A percentile compares a stretch with the other conserved stretches of the same genome.
Conservation (phyloP, 1,140 invertebrate species). For the Drosophila chauvacae region DNA sequence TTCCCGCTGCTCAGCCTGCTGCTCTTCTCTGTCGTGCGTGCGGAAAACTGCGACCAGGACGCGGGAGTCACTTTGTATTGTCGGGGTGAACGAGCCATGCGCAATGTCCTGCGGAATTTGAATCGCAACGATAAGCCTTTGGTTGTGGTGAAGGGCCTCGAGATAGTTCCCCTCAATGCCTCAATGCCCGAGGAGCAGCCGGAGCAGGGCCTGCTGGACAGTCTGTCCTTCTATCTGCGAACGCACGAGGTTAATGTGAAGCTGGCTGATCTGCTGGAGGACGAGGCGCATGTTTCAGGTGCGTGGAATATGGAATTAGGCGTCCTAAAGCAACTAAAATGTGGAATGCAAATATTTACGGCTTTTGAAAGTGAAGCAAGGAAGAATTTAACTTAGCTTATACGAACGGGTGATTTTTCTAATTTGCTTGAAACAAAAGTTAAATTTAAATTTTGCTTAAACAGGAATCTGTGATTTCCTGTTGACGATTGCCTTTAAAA, state of each 20-base stretch:
- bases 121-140: constrained; percentile 71
- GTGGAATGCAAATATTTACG: neutral
- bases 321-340: neutral
- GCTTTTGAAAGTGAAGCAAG: neutral
- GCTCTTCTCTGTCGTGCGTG: constrained; percentile 50
- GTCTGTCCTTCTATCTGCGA: constrained; percentile 88
- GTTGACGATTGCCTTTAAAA: neutral
- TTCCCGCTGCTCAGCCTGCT: constrained; percentile 51
- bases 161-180: constrained; percentile 71
- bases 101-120: constrained; percentile 71
- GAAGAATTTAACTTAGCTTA: neutral
- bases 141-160: constrained; percentile 72
- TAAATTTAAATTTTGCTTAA: neutral
- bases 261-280: constrained; percentile 86
- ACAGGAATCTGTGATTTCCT: neutral
- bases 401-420: too few relatives aligned
- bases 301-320: constrained; percentile 4
- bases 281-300: constrained; percentile 52
- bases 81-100: constrained; percentile 71
- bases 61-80: constrained; percentile 57
- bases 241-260: constrained; percentile 89
- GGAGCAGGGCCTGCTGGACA: constrained; percentile 80
- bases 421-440: too few relatives aligned
- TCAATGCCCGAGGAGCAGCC: constrained; percentile 5
- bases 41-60: constrained; percentile 59